A percentile compares a stretch with the other conserved stretches of the same genome.
Evolutionary conservation across 2,797 vertebrate genomes (phyloP).

Genomic region (Monodelphis domestica): DNA sequence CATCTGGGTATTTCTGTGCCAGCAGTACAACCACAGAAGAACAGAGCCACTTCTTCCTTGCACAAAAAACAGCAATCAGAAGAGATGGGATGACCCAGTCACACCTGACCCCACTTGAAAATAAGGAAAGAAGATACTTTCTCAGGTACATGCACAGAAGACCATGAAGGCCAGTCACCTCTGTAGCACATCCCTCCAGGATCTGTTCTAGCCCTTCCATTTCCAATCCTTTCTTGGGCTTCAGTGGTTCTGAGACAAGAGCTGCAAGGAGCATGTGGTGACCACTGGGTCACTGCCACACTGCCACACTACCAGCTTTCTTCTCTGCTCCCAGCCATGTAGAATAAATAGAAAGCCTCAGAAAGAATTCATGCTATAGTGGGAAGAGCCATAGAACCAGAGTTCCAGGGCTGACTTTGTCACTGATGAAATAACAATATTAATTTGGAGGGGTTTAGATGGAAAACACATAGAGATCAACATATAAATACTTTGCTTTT

Average conservation of each 20-base stretch:
- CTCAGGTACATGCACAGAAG: background rate
- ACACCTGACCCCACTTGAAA: rapidly evolving
- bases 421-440: too few relatives aligned
- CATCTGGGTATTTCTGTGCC: constrained; percentile 49
- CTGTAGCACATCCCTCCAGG: rapidly evolving
- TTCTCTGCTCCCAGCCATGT: background rate
- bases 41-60: background rate
- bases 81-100: background rate
- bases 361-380: background rate
- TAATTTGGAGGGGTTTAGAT: too few relatives aligned
- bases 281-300: too few relatives aligned
- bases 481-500: too few relatives aligned
- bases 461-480: too few relatives aligned
- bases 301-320: background rate
- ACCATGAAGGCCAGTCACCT: too few relatives aligned
- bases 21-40: constrained; percentile 16
- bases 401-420: background rate
- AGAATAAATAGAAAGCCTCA: background rate
- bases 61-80: constrained; percentile 20
- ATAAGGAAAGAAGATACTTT: background rate
- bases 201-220: background rate
- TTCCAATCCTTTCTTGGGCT: background rate
- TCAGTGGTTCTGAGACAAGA: background rate
- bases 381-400: background rate
- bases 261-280: background rate